Conservation (phyloP, 2,888 invertebrate species). For the Adela reaumurella region DNA sequence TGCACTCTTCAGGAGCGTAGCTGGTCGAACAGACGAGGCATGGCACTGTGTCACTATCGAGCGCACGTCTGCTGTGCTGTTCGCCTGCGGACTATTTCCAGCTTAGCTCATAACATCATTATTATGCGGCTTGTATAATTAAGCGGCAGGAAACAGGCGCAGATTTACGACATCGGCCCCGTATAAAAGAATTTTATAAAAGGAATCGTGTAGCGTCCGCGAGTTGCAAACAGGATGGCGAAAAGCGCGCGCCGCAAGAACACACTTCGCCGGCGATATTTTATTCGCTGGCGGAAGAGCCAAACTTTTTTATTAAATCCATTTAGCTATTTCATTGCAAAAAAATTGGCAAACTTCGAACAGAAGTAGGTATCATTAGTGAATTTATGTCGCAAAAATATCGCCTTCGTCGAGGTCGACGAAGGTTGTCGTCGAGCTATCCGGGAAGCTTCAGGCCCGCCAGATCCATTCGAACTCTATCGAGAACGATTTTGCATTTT, state of each 20-base stretch:
- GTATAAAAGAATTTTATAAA: constrained; percentile 1
- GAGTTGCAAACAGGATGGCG: neutral
- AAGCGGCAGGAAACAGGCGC: constrained; percentile 1
- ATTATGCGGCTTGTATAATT: neutral
- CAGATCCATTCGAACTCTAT: too few relatives aligned
- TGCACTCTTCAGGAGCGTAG: too few relatives aligned
- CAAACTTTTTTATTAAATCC: neutral
- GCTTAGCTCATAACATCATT: neutral
- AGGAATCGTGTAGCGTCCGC: neutral
- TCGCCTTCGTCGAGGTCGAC: neutral
- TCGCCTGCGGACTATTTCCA: neutral
- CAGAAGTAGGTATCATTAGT: neutral
- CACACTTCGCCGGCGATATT: neutral
- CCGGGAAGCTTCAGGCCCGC: too few relatives aligned
- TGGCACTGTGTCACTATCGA: neutral
- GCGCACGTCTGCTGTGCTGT: neutral
- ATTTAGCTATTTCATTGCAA: neutral
- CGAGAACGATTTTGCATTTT: too few relatives aligned
- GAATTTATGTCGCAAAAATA: neutral
- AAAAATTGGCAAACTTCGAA: neutral
- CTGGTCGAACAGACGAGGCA: too few relatives aligned
- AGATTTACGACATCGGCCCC: neutral
- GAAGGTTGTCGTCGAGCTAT: neutral
- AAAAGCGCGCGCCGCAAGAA: neutral
- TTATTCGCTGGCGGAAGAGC: neutral